Conservation (phyloP, 2,888 invertebrate species). For the Drosophila yooni region DNA sequence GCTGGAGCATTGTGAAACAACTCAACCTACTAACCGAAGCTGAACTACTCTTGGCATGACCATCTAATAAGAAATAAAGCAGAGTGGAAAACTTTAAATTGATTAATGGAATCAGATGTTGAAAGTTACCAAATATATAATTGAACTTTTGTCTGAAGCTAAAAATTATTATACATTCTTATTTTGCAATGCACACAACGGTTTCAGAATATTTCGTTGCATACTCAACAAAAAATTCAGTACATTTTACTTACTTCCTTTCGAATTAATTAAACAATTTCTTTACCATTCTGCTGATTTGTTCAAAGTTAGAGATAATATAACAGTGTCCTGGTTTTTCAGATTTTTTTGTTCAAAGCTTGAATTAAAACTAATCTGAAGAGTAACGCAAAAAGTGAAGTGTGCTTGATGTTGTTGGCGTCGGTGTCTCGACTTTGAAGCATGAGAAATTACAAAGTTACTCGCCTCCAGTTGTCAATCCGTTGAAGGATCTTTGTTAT, state of each 20-base stretch:
- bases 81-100: background rate
- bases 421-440: constrained; percentile 59
- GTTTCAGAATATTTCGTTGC: too few relatives aligned
- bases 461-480: constrained; percentile 80
- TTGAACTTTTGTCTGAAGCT: background rate
- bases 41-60: constrained; percentile 21
- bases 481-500: constrained; percentile 83
- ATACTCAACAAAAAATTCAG: background rate
- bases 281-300: background rate
- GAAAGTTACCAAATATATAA: background rate
- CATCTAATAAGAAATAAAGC: background rate
- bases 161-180: background rate
- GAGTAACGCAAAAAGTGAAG: constrained; percentile 41
- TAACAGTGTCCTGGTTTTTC: background rate
- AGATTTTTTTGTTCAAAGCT: background rate
- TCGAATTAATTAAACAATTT: constrained; percentile 2
- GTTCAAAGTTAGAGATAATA: constrained; percentile 1
- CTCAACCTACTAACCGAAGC: constrained; percentile 20
- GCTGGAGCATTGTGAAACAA: background rate
- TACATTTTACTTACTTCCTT: background rate
- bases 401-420: constrained; percentile 55
- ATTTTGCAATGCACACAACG: background rate
- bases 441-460: constrained; percentile 75
- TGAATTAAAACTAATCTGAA: constrained; percentile 33
- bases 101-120: background rate